Conservation (phyloP, 2,797 vertebrate genomes). For the Hippoglossus hippoglossus region DNA sequence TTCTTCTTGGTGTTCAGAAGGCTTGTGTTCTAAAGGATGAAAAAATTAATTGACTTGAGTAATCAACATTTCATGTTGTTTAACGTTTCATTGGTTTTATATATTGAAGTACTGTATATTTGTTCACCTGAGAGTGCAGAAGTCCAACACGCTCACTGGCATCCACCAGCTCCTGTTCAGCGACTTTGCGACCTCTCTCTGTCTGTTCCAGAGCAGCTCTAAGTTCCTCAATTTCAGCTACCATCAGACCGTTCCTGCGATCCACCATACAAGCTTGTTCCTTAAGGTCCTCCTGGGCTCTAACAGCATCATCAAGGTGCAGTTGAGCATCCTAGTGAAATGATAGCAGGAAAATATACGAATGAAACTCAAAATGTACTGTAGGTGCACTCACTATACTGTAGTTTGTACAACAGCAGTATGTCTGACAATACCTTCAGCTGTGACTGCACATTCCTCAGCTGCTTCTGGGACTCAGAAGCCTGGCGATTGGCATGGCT, state of each 20-base stretch:
- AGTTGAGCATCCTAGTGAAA: not conserved
- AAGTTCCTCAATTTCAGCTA: conserved; percentile 90
- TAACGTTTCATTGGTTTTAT: not conserved
- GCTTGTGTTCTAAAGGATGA: conserved; percentile 86
- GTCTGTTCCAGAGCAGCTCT: conserved; percentile 88
- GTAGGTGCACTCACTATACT: not conserved
- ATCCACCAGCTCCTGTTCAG: conserved; percentile 89
- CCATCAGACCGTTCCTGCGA: conserved; percentile 87
- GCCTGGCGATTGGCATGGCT: conserved; percentile 88
- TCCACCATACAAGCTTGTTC: conserved; percentile 82
- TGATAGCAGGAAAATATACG: not conserved
- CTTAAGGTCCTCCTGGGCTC: too few species aligned
- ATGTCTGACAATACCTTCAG: conserved; percentile 84
- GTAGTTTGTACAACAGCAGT: not conserved
- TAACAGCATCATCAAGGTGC: too few species aligned
- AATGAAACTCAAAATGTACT: not conserved
- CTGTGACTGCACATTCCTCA: conserved; percentile 87
- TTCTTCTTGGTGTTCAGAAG: conserved; percentile 87
- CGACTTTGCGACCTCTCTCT: conserved; percentile 85
- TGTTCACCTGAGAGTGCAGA: conserved; percentile 80
- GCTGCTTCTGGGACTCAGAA: conserved; percentile 89
- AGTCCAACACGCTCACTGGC: conserved; percentile 87
- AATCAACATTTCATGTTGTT: not conserved
- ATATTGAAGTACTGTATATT: too few species aligned
- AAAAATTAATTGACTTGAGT: not conserved